Conservation (phyloP, 2,797 vertebrate genomes). For the Perdix hodgsoniae region DNA sequence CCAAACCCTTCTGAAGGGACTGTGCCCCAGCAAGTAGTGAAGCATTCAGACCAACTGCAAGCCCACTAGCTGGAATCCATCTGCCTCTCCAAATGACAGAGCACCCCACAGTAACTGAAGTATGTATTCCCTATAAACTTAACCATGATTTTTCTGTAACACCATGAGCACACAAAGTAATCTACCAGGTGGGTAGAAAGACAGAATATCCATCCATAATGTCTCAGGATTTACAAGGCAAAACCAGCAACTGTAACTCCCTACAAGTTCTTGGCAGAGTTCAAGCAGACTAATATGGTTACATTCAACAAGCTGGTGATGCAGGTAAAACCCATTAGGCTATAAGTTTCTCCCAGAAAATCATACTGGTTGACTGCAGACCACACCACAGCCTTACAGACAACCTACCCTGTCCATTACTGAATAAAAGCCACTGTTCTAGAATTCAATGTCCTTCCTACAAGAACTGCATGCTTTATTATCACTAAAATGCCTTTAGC, state of each 20-base stretch:
- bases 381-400: background rate
- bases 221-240: background rate
- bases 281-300: background rate
- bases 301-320: background rate
- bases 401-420: background rate
- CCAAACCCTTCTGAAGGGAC: background rate
- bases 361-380: background rate
- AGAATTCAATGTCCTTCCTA: background rate
- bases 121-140: background rate
- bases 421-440: background rate
- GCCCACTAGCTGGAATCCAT: background rate
- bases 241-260: background rate
- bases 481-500: background rate
- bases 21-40: background rate
- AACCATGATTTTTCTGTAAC: background rate
- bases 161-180: background rate
- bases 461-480: background rate
- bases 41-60: background rate
- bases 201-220: background rate
- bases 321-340: background rate
- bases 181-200: background rate
- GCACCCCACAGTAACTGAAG: background rate
- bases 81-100: background rate
- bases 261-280: background rate
- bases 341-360: background rate